A percentile compares a stretch with the other conserved stretches of the same genome.
Evolutionary conservation across 2,888 invertebrate species (phyloP).

Genomic region (Limnephilus lunatus): DNA sequence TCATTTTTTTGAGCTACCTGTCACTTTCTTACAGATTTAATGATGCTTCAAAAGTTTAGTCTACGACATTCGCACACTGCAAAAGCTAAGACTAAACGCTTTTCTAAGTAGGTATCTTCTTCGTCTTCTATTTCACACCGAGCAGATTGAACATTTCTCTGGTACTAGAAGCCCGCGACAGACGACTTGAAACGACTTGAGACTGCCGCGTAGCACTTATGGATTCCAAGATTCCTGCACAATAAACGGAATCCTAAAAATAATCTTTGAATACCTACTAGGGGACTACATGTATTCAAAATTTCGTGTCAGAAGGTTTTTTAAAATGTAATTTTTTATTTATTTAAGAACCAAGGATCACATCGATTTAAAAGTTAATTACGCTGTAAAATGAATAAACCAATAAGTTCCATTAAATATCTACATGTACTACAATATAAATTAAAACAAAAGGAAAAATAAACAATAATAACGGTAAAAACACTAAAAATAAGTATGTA

Average conservation of each 20-base stretch:
- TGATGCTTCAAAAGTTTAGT: conserved; percentile 39
- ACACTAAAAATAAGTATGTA: no score
- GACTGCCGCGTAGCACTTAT: neutral
- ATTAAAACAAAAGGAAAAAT: no score
- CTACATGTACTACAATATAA: no score
- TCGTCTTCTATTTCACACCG: conserved; percentile 22
- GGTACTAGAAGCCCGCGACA: neutral
- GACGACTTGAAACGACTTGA: neutral
- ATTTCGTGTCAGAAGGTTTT: neutral
- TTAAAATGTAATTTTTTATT: neutral
- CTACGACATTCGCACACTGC: neutral
- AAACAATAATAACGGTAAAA: no score
- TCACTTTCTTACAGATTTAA: conserved; percentile 27
- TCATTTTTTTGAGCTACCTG: neutral
- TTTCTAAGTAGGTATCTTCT: neutral
- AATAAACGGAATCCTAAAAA: neutral
- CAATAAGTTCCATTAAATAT: no score
- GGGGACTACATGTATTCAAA: neutral
- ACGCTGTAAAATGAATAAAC: no score
- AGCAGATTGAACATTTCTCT: neutral
- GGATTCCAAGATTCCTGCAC: neutral
- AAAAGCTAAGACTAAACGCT: neutral
- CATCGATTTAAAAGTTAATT: no score
- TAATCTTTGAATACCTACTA: neutral
- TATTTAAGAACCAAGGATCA: neutral